Percentiles rank a stretch among this genome's conserved stretches.
Conservation (phyloP, 2,888 invertebrate species). For the Tachystola acroxantha region DNA sequence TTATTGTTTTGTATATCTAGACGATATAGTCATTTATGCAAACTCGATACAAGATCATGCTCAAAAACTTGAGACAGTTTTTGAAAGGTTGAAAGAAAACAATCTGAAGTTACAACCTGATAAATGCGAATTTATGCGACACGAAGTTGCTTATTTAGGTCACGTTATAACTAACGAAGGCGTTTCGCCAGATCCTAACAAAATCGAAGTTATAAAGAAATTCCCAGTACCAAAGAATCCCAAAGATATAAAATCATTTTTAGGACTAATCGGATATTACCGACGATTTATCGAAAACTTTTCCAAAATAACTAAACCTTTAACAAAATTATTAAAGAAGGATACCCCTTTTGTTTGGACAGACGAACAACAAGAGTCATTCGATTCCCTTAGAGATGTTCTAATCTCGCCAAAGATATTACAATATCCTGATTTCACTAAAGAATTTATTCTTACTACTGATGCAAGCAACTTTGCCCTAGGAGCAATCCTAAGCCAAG, state of each 20-base stretch:
- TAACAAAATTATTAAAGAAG: neutral
- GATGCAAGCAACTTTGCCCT: too few species aligned
- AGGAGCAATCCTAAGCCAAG: too few species aligned
- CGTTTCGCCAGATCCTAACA: constrained; percentile 18
- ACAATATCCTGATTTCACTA: neutral
- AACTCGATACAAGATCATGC: neutral
- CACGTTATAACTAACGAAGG: constrained; percentile 19
- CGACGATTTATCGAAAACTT: too few species aligned
- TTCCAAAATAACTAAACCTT: neutral
- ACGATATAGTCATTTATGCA: constrained; percentile 16
- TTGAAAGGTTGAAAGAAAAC: neutral
- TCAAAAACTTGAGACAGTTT: neutral
- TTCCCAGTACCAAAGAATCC: neutral
- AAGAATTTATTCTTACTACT: too few species aligned
- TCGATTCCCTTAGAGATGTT: neutral
- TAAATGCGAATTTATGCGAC: constrained; percentile 1
- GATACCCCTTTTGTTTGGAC: neutral
- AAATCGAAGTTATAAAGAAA: neutral
- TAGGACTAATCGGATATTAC: neutral
- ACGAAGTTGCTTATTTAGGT: constrained; percentile 40
- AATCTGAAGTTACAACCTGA: neutral
- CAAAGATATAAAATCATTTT: neutral
- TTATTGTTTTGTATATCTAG: constrained; percentile 22
- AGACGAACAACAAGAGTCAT: neutral
- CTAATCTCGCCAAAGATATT: neutral